Percentiles rank a stretch among this genome's conserved stretches.
phyloP scores from a whole-genome alignment of 2,888 invertebrate genomes.

The Phlogophora meticulosa region DNA sequence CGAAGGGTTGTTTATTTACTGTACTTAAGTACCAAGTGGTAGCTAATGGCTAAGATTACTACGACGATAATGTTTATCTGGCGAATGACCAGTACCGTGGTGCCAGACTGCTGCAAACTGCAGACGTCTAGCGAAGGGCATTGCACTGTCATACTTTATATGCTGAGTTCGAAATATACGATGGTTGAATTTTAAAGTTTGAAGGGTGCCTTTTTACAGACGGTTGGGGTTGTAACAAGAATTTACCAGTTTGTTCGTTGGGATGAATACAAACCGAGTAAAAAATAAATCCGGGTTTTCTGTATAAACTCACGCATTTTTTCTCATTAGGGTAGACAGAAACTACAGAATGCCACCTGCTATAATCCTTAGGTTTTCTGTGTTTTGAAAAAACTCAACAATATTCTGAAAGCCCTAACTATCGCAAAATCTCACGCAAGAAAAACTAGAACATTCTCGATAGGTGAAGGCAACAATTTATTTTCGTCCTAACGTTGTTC shows the following conservation, averaged over 20 bases:
- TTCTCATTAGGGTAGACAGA: no score
- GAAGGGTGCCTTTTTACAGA: slow-evolving; percentile 1
- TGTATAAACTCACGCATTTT: no score
- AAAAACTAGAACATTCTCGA: not conserved
- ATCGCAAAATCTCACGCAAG: not conserved
- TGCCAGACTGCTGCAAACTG: slow-evolving; percentile 18
- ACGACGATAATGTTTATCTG: slow-evolving; percentile 37
- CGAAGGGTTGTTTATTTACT: slow-evolving; percentile 16
- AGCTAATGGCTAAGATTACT: slow-evolving; percentile 21
- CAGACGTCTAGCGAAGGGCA: slow-evolving; percentile 55
- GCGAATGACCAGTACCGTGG: slow-evolving; percentile 23
- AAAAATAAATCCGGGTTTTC: no score
- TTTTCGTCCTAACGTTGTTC: slow-evolving; percentile 9
- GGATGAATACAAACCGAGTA: no score
- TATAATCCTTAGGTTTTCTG: no score
- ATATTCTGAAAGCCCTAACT: not conserved
- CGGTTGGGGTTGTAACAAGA: slow-evolving; percentile 6
- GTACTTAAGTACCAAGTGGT: slow-evolving; percentile 2
- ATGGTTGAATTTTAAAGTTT: slow-evolving; percentile 42
- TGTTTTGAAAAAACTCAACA: not conserved
- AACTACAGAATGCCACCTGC: no score
- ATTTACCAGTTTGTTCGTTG: not conserved
- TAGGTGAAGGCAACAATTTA: not conserved
- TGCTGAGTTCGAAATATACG: slow-evolving; percentile 36
- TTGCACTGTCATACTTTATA: slow-evolving; percentile 51